These are phyloP conservation scores for Sinocyclocheilus anophthalmus DNA, from an alignment of 2,113 vertebrate species.

Conservation along the genomic window DNA sequence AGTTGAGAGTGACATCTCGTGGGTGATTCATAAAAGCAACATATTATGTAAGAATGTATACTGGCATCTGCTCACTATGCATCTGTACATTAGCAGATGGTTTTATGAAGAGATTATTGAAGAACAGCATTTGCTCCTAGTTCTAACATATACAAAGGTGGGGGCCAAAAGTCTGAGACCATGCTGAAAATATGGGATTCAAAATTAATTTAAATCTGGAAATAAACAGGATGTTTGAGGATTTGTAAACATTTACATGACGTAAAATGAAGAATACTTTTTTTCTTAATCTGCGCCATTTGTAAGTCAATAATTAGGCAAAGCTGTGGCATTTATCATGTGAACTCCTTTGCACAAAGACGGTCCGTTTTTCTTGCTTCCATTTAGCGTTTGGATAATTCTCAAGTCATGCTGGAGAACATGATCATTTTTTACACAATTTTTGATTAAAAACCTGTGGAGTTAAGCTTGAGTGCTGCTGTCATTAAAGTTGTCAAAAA, in stretches of 20 bases:
- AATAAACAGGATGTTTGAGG: not conserved
- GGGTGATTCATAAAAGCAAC: slow-evolving; percentile 18
- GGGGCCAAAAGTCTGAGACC: not conserved
- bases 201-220: not conserved
- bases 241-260: not conserved
- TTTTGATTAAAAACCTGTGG: not conserved
- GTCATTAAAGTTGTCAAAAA: not conserved
- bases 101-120: slow-evolving; percentile 27
- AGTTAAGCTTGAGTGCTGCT: not conserved
- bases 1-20: not conserved
- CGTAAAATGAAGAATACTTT: not conserved
- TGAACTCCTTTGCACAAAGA: not conserved
- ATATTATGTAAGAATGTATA: slow-evolving; percentile 12
- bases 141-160: not conserved
- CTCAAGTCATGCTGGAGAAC: not conserved
- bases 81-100: slow-evolving; percentile 16
- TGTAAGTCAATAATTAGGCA: not conserved
- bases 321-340: not conserved
- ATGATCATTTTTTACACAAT: not conserved
- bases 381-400: not conserved
- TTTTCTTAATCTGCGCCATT: not conserved
- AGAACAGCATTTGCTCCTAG: slow-evolving; percentile 16
- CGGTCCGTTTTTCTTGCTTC: not conserved
- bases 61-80: not conserved
- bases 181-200: not conserved